Base-by-base conservation (phyloP, 2,113 vertebrate genomes). In the Rhinichthys klamathensis region DNA sequence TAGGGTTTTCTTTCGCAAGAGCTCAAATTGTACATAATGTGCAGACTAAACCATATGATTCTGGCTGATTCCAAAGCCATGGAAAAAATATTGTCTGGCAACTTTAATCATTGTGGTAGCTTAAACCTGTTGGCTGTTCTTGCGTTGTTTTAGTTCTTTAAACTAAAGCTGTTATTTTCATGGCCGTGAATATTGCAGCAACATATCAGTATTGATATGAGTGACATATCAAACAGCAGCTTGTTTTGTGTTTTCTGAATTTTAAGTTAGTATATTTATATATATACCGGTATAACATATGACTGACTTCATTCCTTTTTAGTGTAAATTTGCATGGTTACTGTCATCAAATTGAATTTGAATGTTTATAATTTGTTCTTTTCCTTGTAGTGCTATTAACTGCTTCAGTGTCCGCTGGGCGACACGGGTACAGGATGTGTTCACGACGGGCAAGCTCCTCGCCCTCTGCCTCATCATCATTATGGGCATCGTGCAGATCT, bases 321-420 rank as follows among this genome's bases (percentile, higher is more conserved):
- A 70, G 2, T 74, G 41, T 25, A 73, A 73, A 2, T 44, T 46
- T n/a, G 6, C 18, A 56, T 73, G 23, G 1, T 25, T 73, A 73
- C 21, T 25, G 35, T 38, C 18, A 72, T 72, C 21, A 73, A 13
- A 13, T 13, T 25, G 2, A 73, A 44, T 23, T 11, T 51, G 3
- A 30, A 30, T 58, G 23, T 46, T n/a, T n/a, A 4, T 4, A 38
- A 7, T 2, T 38, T 60, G 4, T 60, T 32, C 6, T 77, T 9
- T 76, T 85, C 11, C 11, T 21, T 67, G 0, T 87, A 96, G 95
- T 96, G 91, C 87, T 96, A 93, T 96, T 89, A 96, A 96, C 92
- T 96, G 95, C 87, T 70, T 91, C 91, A 97, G 95, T 32, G 96
- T 96, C 74, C 94, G 95, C 41, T 96, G 94, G 96, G 96, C 96